Evolutionary conservation across 2,888 invertebrate species (phyloP).

Genomic region (Zaprionus lineosus): DNA sequence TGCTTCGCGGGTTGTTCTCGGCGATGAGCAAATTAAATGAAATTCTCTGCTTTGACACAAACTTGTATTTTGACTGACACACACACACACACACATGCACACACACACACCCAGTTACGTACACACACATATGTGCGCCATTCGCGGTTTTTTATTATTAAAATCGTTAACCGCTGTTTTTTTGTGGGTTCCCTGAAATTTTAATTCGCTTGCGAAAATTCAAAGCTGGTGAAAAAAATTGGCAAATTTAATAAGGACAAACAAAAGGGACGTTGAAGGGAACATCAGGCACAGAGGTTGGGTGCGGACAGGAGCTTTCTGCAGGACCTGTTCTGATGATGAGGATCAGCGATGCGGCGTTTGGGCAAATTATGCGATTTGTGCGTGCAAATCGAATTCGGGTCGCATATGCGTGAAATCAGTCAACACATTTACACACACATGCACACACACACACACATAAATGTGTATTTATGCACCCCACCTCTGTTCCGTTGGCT

Average conservation of each 20-base stretch:
- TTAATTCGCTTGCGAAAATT: constrained; percentile 66
- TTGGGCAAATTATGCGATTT: constrained; percentile 48
- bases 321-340: constrained; percentile 34
- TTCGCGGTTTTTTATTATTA: constrained; percentile 21
- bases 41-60: constrained; percentile 82
- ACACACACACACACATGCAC: constrained; percentile 34
- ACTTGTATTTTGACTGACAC: constrained; percentile 80
- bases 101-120: constrained; percentile 18
- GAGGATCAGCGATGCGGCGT: constrained; percentile 34
- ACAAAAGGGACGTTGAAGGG: constrained; percentile 39
- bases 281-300: background rate
- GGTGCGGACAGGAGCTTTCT: background rate
- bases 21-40: constrained; percentile 80
- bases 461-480: too few relatives aligned
- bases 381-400: constrained; percentile 71
- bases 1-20: constrained; percentile 35
- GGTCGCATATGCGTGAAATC: constrained; percentile 77
- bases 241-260: constrained; percentile 75
- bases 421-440: constrained; percentile 17
- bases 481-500: too few relatives aligned
- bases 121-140: constrained; percentile 3
- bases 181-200: constrained; percentile 44
- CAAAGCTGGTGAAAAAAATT: constrained; percentile 53
- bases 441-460: background rate
- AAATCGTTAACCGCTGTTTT: constrained; percentile 72